A percentile compares a stretch with the other conserved stretches of the same genome.
These are phyloP conservation scores for Papilio demoleus DNA, from an alignment of 2,888 invertebrate genomes.

Conservation along the genomic window DNA sequence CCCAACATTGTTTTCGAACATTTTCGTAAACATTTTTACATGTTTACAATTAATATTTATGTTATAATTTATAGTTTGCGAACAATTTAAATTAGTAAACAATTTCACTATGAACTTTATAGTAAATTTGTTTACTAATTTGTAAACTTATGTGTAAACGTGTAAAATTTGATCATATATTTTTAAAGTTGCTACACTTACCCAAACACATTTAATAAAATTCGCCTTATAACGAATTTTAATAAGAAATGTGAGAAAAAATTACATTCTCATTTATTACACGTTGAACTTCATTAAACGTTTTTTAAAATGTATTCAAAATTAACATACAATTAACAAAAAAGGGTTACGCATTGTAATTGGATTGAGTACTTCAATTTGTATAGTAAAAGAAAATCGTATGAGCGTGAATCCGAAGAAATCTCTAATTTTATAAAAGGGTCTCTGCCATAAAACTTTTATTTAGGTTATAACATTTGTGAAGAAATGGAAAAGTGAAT, in stretches of 20 bases:
- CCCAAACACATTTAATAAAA: too few species aligned
- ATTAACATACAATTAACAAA: background rate
- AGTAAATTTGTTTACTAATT: too few species aligned
- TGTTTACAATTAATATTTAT: background rate
- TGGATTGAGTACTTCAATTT: constrained; percentile 18
- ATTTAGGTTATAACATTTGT: constrained; percentile 28
- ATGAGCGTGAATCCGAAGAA: background rate
- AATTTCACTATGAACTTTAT: too few species aligned
- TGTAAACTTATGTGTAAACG: too few species aligned
- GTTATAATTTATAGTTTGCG: background rate
- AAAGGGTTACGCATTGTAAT: background rate
- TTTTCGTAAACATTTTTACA: too few species aligned
- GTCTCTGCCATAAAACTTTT: constrained; percentile 34
- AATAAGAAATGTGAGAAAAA: too few species aligned
- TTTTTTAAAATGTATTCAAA: background rate
- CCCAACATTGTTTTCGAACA: background rate
- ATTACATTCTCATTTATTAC: too few species aligned
- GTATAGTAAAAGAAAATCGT: constrained; percentile 14
- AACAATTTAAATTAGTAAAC: too few species aligned
- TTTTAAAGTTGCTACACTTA: too few species aligned
- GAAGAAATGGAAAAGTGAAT: constrained; percentile 12
- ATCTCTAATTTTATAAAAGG: constrained; percentile 35
- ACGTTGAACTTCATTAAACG: background rate
- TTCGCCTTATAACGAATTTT: too few species aligned
- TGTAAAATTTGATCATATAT: too few species aligned